Evolutionary conservation across 2,797 vertebrate genomes (phyloP).

Genomic region (Ispidina lecontei): DNA sequence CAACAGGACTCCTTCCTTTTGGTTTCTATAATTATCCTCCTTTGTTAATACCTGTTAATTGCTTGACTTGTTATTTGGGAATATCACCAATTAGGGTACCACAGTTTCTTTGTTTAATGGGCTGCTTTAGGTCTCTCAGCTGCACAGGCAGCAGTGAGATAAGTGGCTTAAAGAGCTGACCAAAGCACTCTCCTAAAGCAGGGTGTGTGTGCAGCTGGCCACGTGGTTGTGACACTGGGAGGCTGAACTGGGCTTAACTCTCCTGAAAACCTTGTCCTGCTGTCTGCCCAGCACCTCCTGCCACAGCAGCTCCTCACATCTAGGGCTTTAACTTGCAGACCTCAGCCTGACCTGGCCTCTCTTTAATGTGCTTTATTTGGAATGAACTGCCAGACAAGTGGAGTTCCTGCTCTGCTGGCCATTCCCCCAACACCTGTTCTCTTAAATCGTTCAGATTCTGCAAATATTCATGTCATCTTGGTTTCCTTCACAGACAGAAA

Average conservation of each 20-base stretch:
- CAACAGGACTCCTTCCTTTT: background rate
- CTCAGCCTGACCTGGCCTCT: background rate
- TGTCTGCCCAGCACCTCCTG: background rate
- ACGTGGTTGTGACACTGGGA: background rate
- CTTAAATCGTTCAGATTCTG: conserved; percentile 44
- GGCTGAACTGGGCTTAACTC: background rate
- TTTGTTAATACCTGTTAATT: background rate
- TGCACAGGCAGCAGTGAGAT: background rate
- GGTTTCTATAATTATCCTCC: background rate
- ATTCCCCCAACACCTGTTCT: conserved; percentile 51
- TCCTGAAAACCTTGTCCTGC: background rate
- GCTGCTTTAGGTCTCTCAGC: background rate
- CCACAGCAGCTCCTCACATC: rapidly evolving
- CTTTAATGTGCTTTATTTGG: conserved; percentile 7
- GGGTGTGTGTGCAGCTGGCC: background rate
- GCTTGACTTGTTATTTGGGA: background rate
- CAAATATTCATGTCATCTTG: conserved; percentile 52
- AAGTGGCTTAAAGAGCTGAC: background rate
- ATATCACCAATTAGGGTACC: background rate
- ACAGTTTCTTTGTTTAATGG: background rate
- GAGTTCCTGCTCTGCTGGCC: conserved; percentile 20
- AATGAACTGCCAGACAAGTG: conserved; percentile 16
- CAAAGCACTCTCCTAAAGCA: background rate
- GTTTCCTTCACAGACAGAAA: conserved; percentile 66
- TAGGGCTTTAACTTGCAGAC: background rate